Evolutionary conservation across 2,888 invertebrate genomes (phyloP), one percentile per base, ranked within the genome.

Genomic region (Drosophila antonietae): DNA sequence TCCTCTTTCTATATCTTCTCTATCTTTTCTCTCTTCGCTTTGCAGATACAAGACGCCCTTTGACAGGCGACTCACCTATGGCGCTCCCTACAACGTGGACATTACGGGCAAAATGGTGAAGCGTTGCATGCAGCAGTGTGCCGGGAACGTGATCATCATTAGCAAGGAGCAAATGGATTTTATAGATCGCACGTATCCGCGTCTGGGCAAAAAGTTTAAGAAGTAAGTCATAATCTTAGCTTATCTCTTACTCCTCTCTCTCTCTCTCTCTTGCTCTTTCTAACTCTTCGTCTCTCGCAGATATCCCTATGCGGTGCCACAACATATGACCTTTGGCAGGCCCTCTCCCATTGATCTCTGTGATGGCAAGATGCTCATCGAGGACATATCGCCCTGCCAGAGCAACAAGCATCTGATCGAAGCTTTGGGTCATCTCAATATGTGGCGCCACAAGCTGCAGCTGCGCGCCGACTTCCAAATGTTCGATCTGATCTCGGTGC

Each of bases 81-180:
- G 92, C 1, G n/a, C 55, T 1, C 7, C 5, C 2, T 53, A 39
- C 3, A 53, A 69, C 4, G 73, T 52, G 0, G 91, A 89, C 35
- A 51, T 52, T 0, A 75, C 78, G 2, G 92, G 92, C 0, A 67
- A 74, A 5, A 72, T 64, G 51, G 83, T 90, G 0, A 88, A 84
- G 43, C 70, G 68, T 5, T 85, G 90, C 49, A 46, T 92, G 61
- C 73, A 77, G 35, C 79, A 83, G 23, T 85, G 90, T 4, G 71
- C 72, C 1, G 81, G 84, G 14, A 77, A 78, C 2, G 65, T 80
- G 10, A 65, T 87, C 15, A 75, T 90, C 3, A 80, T 92, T 6
- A 90, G 84, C 41, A 89, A 88, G 55, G 69, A 80, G 15, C 91
- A 90, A 18, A 80, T 84, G 62, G 78, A 82, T 6, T 91, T 80